Percentiles rank a stretch among this genome's conserved stretches.
phyloP scores from a whole-genome alignment of 2,113 vertebrate genomes.

The Calypte anna region DNA sequence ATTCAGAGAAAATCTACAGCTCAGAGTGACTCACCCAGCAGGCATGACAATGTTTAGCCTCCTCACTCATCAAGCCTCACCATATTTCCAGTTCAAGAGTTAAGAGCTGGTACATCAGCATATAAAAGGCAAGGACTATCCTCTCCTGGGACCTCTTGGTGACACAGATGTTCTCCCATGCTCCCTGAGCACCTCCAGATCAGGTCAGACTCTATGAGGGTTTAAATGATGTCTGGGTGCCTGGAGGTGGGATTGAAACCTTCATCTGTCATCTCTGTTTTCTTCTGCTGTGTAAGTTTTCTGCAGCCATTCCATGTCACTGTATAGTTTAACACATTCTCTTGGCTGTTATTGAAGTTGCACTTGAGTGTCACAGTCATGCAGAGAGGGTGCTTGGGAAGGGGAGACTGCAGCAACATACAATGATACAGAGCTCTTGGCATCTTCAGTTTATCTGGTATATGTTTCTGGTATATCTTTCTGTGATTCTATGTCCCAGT shows the following conservation, averaged over 20 bases:
- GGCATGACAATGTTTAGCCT: not conserved
- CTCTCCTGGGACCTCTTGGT: not conserved
- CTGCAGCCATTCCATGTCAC: not conserved
- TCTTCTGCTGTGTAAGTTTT: not conserved
- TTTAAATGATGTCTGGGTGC: not conserved
- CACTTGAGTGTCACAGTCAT: not conserved
- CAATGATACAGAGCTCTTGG: too few species aligned
- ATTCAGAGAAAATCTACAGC: not conserved
- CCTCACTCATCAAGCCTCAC: too few species aligned
- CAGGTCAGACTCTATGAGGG: not conserved
- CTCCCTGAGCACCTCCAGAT: not conserved
- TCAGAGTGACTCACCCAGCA: rapidly evolving
- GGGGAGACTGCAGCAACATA: not conserved
- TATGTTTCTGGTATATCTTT: too few species aligned
- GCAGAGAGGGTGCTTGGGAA: too few species aligned
- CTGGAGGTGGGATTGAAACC: not conserved
- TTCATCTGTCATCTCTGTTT: not conserved
- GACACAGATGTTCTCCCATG: not conserved
- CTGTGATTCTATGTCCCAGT: too few species aligned
- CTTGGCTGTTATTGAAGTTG: not conserved
- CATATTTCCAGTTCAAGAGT: not conserved
- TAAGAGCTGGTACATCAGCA: not conserved
- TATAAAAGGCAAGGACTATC: not conserved
- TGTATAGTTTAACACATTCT: not conserved
- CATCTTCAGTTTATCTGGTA: too few species aligned